Conservation (phyloP, 2,113 vertebrate genomes). For the Epinephelus moara region DNA sequence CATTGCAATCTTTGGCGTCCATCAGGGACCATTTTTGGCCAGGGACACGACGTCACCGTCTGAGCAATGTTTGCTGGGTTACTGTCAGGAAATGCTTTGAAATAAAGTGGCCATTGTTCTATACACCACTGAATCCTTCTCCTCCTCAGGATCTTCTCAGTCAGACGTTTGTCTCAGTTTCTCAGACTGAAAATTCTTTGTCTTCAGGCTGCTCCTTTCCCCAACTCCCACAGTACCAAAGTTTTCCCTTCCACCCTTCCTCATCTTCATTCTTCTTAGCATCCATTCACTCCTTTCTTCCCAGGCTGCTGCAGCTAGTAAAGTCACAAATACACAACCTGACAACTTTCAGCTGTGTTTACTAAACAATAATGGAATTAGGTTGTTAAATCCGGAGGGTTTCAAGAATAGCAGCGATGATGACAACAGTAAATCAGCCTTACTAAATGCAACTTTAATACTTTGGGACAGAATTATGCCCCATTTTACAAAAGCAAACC, state of each 20-base stretch:
- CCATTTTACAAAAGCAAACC: conserved; percentile 42
- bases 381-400: conserved; percentile 28
- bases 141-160: no score
- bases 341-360: conserved; percentile 50
- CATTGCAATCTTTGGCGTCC: no score
- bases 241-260: neutral
- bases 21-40: no score
- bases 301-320: conserved; percentile 15
- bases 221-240: neutral
- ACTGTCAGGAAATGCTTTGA: no score
- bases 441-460: conserved; percentile 36
- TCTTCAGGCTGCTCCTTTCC: conserved; percentile 3
- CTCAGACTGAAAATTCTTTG: neutral
- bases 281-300: conserved; percentile 9
- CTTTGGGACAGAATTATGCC: conserved; percentile 26
- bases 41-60: no score
- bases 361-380: conserved; percentile 41
- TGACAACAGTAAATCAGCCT: conserved; percentile 15
- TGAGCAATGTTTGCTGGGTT: no score
- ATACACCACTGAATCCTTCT: no score
- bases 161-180: neutral
- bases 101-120: no score
- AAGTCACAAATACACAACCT: conserved; percentile 34
- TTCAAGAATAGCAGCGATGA: conserved; percentile 37
- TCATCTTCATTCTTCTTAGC: neutral